phyloP scores from a whole-genome alignment of 1,140 invertebrate genomes.

The Drosophila sucinea region DNA sequence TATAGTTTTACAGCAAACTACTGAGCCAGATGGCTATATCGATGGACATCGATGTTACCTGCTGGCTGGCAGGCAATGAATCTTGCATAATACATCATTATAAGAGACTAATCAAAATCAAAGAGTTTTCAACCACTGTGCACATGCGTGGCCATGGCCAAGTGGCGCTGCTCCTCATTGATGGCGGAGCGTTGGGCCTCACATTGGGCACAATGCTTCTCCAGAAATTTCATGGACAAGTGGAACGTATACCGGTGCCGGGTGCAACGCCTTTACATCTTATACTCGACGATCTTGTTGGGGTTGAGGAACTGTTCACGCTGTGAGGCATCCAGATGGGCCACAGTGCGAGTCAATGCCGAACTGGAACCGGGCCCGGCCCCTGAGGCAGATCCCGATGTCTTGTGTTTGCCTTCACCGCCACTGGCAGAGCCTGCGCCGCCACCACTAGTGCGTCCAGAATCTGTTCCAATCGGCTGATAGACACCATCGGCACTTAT shows the following conservation, averaged over 20 bases:
- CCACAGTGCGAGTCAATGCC: slow-evolving; percentile 73
- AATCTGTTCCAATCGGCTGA: slow-evolving; percentile 68
- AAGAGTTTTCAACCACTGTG: slow-evolving; percentile 74
- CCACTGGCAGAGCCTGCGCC: slow-evolving; percentile 43
- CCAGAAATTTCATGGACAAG: slow-evolving; percentile 83
- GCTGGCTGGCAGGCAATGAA: slow-evolving; percentile 49
- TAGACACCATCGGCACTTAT: slow-evolving; percentile 78
- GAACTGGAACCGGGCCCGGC: slow-evolving; percentile 50
- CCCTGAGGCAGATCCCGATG: slow-evolving; percentile 31
- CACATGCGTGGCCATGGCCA: slow-evolving; percentile 44
- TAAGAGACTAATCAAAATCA: slow-evolving; percentile 27
- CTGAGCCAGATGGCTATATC: slow-evolving; percentile 56
- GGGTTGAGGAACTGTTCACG: slow-evolving; percentile 83
- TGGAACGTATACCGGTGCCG: slow-evolving; percentile 83
- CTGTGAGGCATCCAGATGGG: slow-evolving; percentile 77
- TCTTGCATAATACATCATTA: slow-evolving; percentile 11
- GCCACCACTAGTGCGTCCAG: slow-evolving; percentile 63
- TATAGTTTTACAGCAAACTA: slow-evolving; percentile 62
- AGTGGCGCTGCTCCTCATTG: slow-evolving; percentile 64
- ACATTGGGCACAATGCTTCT: slow-evolving; percentile 81
- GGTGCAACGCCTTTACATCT: slow-evolving; percentile 83
- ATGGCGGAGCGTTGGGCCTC: slow-evolving; percentile 62
- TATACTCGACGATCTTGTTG: slow-evolving; percentile 82
- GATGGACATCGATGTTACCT: slow-evolving; percentile 38
- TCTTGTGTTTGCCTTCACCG: slow-evolving; percentile 42